Evolutionary conservation across 92 coral and sea anemone genomes (phyloP).

Genomic region (Heteractis magnifica): DNA sequence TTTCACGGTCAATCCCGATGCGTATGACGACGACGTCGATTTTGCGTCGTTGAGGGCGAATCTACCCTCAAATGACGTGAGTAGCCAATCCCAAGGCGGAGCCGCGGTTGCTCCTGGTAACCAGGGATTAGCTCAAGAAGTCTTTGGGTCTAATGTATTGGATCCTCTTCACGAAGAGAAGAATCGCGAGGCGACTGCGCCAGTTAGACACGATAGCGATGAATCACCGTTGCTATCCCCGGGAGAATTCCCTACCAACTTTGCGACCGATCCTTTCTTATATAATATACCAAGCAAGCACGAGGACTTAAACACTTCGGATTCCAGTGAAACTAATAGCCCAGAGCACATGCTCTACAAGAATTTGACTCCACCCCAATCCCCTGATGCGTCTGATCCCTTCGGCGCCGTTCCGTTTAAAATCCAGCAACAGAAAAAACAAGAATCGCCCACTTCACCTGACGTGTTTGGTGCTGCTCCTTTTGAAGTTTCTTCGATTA

Average conservation of each 20-base stretch:
- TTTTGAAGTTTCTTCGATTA: slow-evolving; percentile 34
- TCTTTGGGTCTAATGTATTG: not conserved
- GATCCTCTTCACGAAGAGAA: slow-evolving; percentile 24
- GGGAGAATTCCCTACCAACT: slow-evolving; percentile 13
- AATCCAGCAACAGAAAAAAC: slow-evolving; percentile 26
- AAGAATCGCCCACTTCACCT: slow-evolving; percentile 43
- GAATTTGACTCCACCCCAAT: slow-evolving; percentile 45
- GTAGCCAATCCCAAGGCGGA: not conserved
- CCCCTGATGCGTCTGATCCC: slow-evolving; percentile 68
- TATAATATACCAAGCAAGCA: not conserved
- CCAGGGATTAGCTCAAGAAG: slow-evolving; percentile 8
- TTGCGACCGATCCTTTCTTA: slow-evolving; percentile 27
- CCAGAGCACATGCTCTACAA: slow-evolving; percentile 9
- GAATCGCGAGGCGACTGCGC: slow-evolving; percentile 17
- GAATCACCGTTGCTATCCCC: slow-evolving; percentile 24
- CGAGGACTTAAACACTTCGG: not conserved
- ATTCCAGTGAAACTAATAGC: slow-evolving; percentile 36
- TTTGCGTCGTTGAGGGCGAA: slow-evolving; percentile 70
- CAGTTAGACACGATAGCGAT: not conserved
- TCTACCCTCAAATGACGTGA: slow-evolving; percentile 3
- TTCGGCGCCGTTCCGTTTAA: slow-evolving; percentile 77
- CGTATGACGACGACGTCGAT: slow-evolving; percentile 57
- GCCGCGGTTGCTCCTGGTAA: not conserved
- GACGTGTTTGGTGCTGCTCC: slow-evolving; percentile 77
- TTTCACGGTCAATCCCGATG: slow-evolving; percentile 28